A percentile compares a stretch with the other conserved stretches of the same genome.
phyloP scores from a whole-genome alignment of 1,140 invertebrate genomes.

The Rhizoglyphus robini region DNA sequence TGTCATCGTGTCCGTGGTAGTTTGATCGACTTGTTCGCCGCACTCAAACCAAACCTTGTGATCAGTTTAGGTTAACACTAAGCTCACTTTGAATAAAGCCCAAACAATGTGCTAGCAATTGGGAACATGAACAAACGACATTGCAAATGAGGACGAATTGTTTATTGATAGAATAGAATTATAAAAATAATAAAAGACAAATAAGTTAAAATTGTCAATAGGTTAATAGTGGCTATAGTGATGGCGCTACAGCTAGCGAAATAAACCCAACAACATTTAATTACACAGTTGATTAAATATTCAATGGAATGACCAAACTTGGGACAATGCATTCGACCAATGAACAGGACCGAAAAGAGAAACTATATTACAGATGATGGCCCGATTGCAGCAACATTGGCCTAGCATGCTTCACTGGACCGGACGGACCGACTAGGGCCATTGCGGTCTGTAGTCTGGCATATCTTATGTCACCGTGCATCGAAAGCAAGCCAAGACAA shows the following conservation, averaged over 20 bases:
- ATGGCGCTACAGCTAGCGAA: background rate
- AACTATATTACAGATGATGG: conserved; percentile 12
- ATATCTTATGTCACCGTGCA: too few species aligned
- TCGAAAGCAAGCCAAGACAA: too few species aligned
- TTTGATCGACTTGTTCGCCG: too few species aligned
- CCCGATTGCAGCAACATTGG: conserved; percentile 9
- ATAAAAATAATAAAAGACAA: conserved; percentile 14
- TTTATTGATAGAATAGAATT: background rate
- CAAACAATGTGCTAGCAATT: too few species aligned
- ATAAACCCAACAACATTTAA: conserved; percentile 6
- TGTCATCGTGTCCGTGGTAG: too few species aligned
- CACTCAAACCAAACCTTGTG: too few species aligned
- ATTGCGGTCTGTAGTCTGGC: too few species aligned
- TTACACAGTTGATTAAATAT: conserved; percentile 11
- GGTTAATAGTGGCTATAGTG: background rate
- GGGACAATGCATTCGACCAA: background rate
- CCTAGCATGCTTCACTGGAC: background rate
- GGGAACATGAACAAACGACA: too few species aligned
- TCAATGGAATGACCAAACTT: conserved; percentile 8
- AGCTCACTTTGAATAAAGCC: too few species aligned
- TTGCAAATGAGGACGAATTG: too few species aligned
- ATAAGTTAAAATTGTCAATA: conserved; percentile 14
- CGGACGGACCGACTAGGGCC: background rate
- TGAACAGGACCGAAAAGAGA: background rate
- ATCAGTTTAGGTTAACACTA: too few species aligned